Evolutionary conservation across 2,113 vertebrate genomes (phyloP).

Genomic region (Myodes glareolus): DNA sequence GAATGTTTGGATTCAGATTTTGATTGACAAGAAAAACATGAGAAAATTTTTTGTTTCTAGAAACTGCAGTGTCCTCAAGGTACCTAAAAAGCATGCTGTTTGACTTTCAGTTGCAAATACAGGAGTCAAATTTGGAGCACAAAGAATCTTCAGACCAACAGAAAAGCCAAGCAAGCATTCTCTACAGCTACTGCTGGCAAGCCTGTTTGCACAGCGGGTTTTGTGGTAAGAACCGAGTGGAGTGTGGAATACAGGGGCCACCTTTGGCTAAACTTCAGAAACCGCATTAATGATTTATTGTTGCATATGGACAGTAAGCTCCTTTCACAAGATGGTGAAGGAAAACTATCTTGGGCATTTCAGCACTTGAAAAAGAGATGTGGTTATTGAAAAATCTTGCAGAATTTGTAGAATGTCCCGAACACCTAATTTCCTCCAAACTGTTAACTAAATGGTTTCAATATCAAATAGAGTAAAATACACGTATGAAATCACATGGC

Average conservation of each 20-base stretch:
- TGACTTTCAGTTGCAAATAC: neutral
- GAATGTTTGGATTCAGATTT: neutral
- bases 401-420: slow-evolving; percentile 66
- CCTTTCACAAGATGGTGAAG: neutral
- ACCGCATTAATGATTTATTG: slow-evolving; percentile 37
- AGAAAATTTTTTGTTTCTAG: neutral
- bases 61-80: neutral
- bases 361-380: slow-evolving; percentile 56
- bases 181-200: neutral
- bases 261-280: slow-evolving; percentile 48
- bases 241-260: neutral
- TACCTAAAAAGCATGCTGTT: neutral
- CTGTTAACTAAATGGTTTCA: slow-evolving; percentile 70
- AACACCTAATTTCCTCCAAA: slow-evolving; percentile 74
- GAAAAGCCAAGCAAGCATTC: neutral
- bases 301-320: neutral
- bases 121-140: neutral
- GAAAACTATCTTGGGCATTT: neutral
- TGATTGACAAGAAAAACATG: neutral
- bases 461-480: slow-evolving; percentile 67
- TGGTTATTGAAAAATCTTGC: slow-evolving; percentile 58
- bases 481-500: slow-evolving; percentile 28
- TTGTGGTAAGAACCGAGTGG: neutral
- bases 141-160: slow-evolving; percentile 13
- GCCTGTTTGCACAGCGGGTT: neutral